These are phyloP conservation scores for Physocephala rufipes DNA, from an alignment of 2,888 invertebrate genomes.

Conservation along the genomic window DNA sequence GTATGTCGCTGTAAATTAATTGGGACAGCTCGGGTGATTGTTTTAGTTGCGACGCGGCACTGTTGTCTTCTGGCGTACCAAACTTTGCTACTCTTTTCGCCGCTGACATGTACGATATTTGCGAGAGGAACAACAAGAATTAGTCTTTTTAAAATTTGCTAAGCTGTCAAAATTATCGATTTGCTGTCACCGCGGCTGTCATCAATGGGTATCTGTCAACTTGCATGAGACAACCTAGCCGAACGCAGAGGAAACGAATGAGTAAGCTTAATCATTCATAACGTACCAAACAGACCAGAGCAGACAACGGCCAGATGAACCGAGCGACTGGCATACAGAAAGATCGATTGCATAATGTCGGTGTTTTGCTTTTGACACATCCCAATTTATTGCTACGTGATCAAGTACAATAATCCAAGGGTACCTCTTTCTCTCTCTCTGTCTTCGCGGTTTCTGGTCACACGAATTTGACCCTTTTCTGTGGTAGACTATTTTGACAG, in stretches of 20 bases:
- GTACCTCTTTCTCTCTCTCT: background rate
- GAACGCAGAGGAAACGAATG: background rate
- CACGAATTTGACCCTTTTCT: background rate
- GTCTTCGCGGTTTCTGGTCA: too few species aligned
- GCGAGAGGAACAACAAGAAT: background rate
- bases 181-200: conserved; percentile 28
- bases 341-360: background rate
- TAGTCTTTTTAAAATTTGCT: conserved; percentile 20
- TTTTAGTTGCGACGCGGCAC: background rate
- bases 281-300: background rate
- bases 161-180: conserved; percentile 34
- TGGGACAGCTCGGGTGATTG: background rate
- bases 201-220: conserved; percentile 16
- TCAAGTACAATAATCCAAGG: conserved; percentile 48
- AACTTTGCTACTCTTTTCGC: background rate
- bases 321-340: background rate
- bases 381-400: conserved; percentile 49
- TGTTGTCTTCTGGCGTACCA: background rate
- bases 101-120: background rate
- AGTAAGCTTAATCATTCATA: background rate
- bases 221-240: background rate
- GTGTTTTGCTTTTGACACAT: conserved; percentile 37
- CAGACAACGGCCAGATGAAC: conserved; percentile 11
- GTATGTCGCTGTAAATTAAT: too few species aligned
- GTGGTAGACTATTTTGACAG: too few species aligned